Evolutionary conservation across 2,888 invertebrate species (phyloP), one percentile per base, ranked within the genome.

Genomic region (Kryphioiulus occultus): DNA sequence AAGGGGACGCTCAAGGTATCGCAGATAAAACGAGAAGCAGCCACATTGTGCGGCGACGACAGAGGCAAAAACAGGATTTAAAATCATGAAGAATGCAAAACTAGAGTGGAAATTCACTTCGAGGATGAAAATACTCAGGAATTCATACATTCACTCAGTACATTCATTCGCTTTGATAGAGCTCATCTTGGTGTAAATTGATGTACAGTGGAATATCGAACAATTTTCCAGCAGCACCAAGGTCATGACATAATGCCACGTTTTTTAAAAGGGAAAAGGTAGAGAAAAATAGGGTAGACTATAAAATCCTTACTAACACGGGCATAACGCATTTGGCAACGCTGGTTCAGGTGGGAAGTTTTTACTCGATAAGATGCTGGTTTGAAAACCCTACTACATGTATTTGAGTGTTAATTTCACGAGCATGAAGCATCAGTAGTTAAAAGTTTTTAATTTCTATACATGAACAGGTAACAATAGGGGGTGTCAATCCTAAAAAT

Each of bases 1-100:
- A 88, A 89, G 86, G 88, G 89, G 59, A 88, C 89, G 32, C 87
- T 89, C 17, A 88, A 90, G 44, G 89, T 90, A 22, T 88, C 90
- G 88, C 89, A 89, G 42, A 87, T 90, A 44, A 87, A 90, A 32
- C 89, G 90, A 42, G 89, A 90, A 82, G 39, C 9, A 7, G 22
- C 39, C 39, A 85, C 22, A 10, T 39, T 85, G 44, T 90, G 90
- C 85, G 89, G 89, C 85, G 89, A 89, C 12, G 39, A 35, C 53
- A 47, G 78, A 7, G 22, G 39, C 9, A 53, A 19, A 35, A 35
- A 86, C 22, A 22, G 30, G 47, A 86, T 47, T 30, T 26, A 53
- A 78, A 78, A 53, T 53, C 15, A 53, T n/a, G 4, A 26, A 86
- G 17, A 1, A 39, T 10, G 44, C 26, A 85, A 85, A 85, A 85